A percentile compares a stretch with the other conserved stretches of the same genome.
phyloP scores from a whole-genome alignment of 2,797 vertebrate genomes.

The Sciurus carolinensis region DNA sequence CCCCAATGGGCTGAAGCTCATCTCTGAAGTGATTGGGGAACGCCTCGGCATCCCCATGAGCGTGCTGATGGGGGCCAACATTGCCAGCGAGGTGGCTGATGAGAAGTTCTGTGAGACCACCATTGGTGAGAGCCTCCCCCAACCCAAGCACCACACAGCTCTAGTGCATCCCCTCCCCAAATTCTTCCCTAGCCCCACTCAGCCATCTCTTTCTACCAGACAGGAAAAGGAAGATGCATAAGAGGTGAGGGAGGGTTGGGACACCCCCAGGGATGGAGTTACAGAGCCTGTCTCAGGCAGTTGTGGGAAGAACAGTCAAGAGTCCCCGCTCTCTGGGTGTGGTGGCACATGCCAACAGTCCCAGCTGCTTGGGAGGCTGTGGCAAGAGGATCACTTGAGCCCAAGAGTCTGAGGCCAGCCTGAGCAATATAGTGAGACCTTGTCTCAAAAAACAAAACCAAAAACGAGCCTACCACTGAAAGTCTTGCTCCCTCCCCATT shows the following conservation, averaged over 20 bases:
- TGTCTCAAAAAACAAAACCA: background rate
- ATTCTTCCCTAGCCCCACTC: background rate
- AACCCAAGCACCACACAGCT: background rate
- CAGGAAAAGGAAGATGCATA: conserved; percentile 9
- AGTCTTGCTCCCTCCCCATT: conserved; percentile 6
- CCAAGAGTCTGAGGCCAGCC: background rate
- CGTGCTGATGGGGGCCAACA: conserved; percentile 98
- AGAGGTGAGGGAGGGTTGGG: conserved; percentile 36
- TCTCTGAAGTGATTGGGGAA: conserved; percentile 95
- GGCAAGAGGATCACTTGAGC: background rate
- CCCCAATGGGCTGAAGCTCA: conserved; percentile 96
- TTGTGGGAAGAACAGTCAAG: background rate
- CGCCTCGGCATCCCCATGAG: conserved; percentile 94
- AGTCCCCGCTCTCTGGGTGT: rapidly evolving
- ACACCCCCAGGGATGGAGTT: background rate
- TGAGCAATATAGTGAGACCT: background rate
- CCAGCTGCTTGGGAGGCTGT: background rate
- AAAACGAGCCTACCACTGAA: background rate
- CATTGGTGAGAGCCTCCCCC: conserved; percentile 91
- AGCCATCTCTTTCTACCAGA: background rate
- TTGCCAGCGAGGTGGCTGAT: conserved; percentile 97
- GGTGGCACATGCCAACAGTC: background rate
- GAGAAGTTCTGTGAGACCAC: conserved; percentile 99
- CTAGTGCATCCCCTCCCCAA: background rate
- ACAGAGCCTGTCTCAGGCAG: background rate